These are phyloP conservation scores for Parauchenoglanis ngamensis DNA, from an alignment of 2,797 vertebrate species.

Conservation along the genomic window DNA sequence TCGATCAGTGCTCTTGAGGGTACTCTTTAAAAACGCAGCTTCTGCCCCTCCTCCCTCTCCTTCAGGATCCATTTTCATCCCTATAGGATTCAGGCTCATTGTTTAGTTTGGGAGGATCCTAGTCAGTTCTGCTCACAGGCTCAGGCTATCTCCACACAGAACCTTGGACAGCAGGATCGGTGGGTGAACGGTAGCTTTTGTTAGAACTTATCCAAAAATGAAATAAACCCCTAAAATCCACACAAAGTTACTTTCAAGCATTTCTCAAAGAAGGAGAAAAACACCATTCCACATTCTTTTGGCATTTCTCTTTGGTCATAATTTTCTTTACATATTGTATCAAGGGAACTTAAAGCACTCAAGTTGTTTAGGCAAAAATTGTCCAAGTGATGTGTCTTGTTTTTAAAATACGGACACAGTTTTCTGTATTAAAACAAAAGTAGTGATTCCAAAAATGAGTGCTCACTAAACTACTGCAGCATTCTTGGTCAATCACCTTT, in stretches of 20 bases:
- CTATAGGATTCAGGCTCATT: constrained; percentile 57
- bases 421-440: constrained; percentile 34
- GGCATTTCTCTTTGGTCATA: constrained; percentile 56
- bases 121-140: constrained; percentile 62
- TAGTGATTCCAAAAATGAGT: constrained; percentile 27
- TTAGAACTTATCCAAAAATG: constrained; percentile 57
- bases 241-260: constrained; percentile 54
- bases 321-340: constrained; percentile 28
- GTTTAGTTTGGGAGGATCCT: constrained; percentile 43
- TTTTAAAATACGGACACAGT: constrained; percentile 32
- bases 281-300: constrained; percentile 43
- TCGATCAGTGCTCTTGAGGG: constrained; percentile 50
- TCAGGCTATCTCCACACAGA: constrained; percentile 70
- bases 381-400: constrained; percentile 21
- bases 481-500: constrained; percentile 29
- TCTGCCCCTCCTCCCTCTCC: constrained; percentile 40
- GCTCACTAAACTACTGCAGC: constrained; percentile 28
- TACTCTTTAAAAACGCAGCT: constrained; percentile 46
- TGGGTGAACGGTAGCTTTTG: constrained; percentile 52
- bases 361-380: constrained; percentile 24
- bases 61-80: constrained; percentile 67
- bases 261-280: constrained; percentile 61
- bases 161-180: constrained; percentile 33
- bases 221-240: constrained; percentile 64
- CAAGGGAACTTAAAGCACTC: constrained; percentile 29